Conservation (phyloP, 2,797 vertebrate genomes). For the Mallotus villosus region DNA sequence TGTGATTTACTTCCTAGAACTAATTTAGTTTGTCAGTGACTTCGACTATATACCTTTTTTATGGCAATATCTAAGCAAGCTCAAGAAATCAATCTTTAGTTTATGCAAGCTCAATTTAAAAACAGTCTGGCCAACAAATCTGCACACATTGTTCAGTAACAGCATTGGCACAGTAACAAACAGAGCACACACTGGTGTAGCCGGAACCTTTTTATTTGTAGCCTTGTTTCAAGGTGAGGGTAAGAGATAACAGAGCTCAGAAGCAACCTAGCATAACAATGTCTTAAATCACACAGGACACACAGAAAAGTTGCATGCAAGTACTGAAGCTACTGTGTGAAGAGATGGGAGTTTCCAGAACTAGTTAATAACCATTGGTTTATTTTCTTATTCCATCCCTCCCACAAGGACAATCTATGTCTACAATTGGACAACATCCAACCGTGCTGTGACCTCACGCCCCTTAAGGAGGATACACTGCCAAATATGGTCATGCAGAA, state of each 20-base stretch:
- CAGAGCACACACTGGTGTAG: neutral
- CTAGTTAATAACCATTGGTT: neutral
- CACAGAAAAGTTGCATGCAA: neutral
- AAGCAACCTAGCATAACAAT: neutral
- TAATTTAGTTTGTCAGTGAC: too few relatives aligned
- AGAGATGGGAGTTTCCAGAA: neutral
- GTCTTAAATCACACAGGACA: neutral
- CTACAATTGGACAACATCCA: neutral
- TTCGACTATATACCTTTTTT: too few relatives aligned
- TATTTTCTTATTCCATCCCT: neutral
- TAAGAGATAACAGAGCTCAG: neutral
- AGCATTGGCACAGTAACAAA: neutral
- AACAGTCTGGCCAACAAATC: too few relatives aligned
- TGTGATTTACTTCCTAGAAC: too few relatives aligned
- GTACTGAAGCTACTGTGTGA: neutral
- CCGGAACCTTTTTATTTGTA: neutral
- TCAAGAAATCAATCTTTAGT: too few relatives aligned
- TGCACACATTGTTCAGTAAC: neutral
- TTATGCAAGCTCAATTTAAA: too few relatives aligned
- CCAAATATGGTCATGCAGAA: neutral
- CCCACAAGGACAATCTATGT: neutral
- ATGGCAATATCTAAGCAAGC: too few relatives aligned
- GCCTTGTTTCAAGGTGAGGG: conserved; percentile 1
- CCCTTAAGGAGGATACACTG: neutral
- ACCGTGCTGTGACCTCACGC: neutral